These are phyloP conservation scores for Drosophila colorata DNA, from an alignment of 2,888 invertebrate genomes.

Conservation along the genomic window DNA sequence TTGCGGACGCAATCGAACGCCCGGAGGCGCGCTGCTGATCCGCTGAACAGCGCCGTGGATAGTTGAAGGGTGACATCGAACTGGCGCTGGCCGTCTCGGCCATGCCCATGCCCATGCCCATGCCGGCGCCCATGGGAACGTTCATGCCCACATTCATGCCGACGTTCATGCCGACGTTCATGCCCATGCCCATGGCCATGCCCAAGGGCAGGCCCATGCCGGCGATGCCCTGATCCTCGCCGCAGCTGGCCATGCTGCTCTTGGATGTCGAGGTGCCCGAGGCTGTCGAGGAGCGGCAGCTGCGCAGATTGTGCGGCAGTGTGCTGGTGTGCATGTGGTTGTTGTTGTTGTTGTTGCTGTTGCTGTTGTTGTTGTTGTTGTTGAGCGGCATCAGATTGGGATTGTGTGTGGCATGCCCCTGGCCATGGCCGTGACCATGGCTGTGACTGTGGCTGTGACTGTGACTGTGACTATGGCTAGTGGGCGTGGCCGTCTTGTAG, in stretches of 20 bases:
- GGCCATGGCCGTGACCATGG: slow-evolving; percentile 21
- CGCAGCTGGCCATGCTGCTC: slow-evolving; percentile 84
- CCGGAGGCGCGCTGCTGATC: slow-evolving; percentile 83
- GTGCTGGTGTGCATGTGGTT: slow-evolving; percentile 65
- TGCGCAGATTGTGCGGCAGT: slow-evolving; percentile 84
- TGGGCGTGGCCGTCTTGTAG: slow-evolving; percentile 83
- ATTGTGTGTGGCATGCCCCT: slow-evolving; percentile 29
- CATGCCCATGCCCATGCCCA: slow-evolving; percentile 15
- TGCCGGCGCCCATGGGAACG: slow-evolving; percentile 35
- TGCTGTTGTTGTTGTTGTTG: slow-evolving; percentile 29
- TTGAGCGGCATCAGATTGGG: slow-evolving; percentile 29
- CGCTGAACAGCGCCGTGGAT: slow-evolving; percentile 82
- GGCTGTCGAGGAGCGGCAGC: slow-evolving; percentile 84
- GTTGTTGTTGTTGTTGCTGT: slow-evolving; percentile 35
- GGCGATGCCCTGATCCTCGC: slow-evolving; percentile 84
- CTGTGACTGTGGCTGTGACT: slow-evolving; percentile 40
- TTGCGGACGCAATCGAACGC: slow-evolving; percentile 70
- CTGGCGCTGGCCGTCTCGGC: slow-evolving; percentile 31
- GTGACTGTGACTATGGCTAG: slow-evolving; percentile 61
- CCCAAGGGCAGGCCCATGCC: slow-evolving; percentile 69
- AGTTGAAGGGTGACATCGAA: slow-evolving; percentile 82
- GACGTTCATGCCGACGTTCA: slow-evolving; percentile 15
- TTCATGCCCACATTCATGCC: slow-evolving; percentile 8
- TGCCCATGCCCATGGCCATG: slow-evolving; percentile 33
- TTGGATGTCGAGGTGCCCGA: slow-evolving; percentile 85